Evolutionary conservation across 2,888 invertebrate species (phyloP), one percentile per base, ranked within the genome.

Genomic region (Tolmerus cingulatus): DNA sequence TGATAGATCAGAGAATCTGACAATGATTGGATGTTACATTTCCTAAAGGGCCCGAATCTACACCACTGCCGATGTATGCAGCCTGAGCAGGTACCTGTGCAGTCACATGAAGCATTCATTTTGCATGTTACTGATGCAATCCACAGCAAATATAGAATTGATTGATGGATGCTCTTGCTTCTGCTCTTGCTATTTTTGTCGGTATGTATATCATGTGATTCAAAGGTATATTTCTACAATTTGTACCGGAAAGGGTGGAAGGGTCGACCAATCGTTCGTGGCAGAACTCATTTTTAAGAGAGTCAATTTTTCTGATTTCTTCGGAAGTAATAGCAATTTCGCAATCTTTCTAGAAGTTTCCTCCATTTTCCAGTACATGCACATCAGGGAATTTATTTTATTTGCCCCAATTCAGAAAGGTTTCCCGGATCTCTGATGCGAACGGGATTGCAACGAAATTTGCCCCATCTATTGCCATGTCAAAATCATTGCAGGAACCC

Each of bases 401-500:
- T 66, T 66, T 66, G 23, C 66, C 23, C 66, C 27, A 66, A 66
- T 66, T 66, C 66, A 66, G 66, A 66, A 66, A 66, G 19, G 66
- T 12, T 19, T 23, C 66, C 27, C 27, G 27, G 19, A 66, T 66
- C 66, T 66, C 66, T 66, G 66, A 76, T 76, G 37, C 37, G 76
- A 76, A 76, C 34, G 76, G 37, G 19, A 76, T 76, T 76, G 76
- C 76, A 78, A 78, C 46, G 27, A 43, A 78, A 78, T 78, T 78
- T 46, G 40, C 40, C 46, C 23, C 78, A 46, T 78, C 46, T 27
- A 46, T 78, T 78, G 37, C 23, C 27, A 40, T 78, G 78, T 46
- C 78, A 78, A 78, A 78, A 78, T 78, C 78, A 46, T 46, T 78
- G 78, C 78, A 78, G 46, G 43, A n/a, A 40, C 16, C 78, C 78